Conservation (phyloP, 2,888 invertebrate genomes). For the Hoplodrina ambigua region DNA sequence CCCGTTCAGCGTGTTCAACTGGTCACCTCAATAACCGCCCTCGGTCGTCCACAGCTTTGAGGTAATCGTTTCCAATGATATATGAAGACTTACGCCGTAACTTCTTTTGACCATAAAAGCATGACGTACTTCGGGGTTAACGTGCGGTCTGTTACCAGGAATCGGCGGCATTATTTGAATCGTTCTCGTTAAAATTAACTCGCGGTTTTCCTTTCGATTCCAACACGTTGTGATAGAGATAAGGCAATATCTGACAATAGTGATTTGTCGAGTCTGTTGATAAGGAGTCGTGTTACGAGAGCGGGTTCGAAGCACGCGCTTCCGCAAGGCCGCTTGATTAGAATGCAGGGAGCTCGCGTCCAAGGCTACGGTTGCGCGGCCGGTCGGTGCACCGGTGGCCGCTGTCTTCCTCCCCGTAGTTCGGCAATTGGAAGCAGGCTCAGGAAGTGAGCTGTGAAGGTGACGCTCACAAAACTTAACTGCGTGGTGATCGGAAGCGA, state of each 20-base stretch:
- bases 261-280: constrained; percentile 73
- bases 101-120: constrained; percentile 29
- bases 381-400: constrained; percentile 87
- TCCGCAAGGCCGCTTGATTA: constrained; percentile 90
- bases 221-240: constrained; percentile 49
- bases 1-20: constrained; percentile 78
- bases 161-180: constrained; percentile 15
- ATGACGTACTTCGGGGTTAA: neutral
- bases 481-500: constrained; percentile 84
- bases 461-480: constrained; percentile 81
- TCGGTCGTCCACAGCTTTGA: constrained; percentile 72
- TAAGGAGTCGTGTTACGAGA: constrained; percentile 85
- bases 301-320: constrained; percentile 84
- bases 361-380: constrained; percentile 86
- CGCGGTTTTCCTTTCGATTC: constrained; percentile 43
- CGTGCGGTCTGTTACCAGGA: constrained; percentile 17
- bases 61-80: constrained; percentile 77
- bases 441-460: constrained; percentile 87
- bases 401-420: constrained; percentile 84
- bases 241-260: constrained; percentile 63
- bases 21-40: constrained; percentile 75
- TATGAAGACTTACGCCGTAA: constrained; percentile 67
- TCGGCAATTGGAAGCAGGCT: constrained; percentile 79
- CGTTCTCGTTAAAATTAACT: constrained; percentile 26
- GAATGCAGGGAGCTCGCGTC: constrained; percentile 89